Evolutionary conservation across 2,888 invertebrate species (phyloP), one percentile per base, ranked within the genome.

Genomic region (Alloplasta piceator): DNA sequence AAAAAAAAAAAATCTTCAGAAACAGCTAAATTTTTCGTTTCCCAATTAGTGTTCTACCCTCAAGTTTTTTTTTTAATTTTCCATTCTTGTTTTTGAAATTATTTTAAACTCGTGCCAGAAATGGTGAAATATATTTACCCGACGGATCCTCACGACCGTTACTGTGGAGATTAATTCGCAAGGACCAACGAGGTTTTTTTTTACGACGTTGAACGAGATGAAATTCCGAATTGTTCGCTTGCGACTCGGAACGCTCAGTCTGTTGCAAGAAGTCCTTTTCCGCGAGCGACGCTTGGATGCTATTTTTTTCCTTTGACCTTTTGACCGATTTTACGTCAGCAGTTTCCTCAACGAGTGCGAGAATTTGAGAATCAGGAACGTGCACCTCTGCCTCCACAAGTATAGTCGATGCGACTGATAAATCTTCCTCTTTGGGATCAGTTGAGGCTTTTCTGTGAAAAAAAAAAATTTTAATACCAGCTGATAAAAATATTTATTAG

Each of bases 381-480:
- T 90, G 91, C 26, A 90, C 85, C 61, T 90, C 90, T n/a, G 89
- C 90, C 70, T 90, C 87, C 4, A 89, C 88, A 6, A 86, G 75
- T 41, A 90, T 76, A 58, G 85, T 88, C 5, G 89, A 84, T n/a
- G 83, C 38, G 12, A 78, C 66, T 60, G 80, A 26, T 73, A 81
- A 74, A 77, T 87, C 85, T 74, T 85, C 84, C 68, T 86, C 83
- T 36, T 78, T 72, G 50, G 85, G 84, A 39, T 86, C 87, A 4
- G 87, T 82, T 55, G 85, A 85, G 52, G 85, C 82, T 83, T 86
- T 87, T 70, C 87, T 88, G 72, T 41, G 84, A 81, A 58, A 56
- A 80, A 67, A 75, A 41, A 48, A 70, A 70, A 14, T n/a, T 4
- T 9, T 12, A 26, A 26, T 26, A 3, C 1, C 26, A 26, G 26